Evolutionary conservation across 1,140 invertebrate species (phyloP), one percentile per base, ranked within the genome.

Genomic region (Whitmania pigra): DNA sequence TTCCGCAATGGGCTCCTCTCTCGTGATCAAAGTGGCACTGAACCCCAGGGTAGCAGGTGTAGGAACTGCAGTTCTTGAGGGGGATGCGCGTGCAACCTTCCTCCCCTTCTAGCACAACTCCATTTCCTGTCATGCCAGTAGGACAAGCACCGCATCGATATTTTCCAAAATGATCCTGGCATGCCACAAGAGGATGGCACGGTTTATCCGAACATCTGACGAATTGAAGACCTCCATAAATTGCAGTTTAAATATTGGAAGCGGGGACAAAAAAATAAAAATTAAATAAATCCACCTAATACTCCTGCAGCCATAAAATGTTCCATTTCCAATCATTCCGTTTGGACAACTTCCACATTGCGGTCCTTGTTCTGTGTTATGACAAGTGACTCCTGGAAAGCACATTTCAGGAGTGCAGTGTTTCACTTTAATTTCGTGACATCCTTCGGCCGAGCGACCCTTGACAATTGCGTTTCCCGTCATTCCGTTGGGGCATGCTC

Each of bases 251-350:
- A 86, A 85, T 55, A 17, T 4, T 17, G 43, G 13, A 49, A 5
- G 15, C 13, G 13, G 43, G 13, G 43, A 13, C 15, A 49, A 49
- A 7, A 4, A 13, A 15, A 15, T n/a, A n/a, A n/a, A n/a, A n/a
- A n/a, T n/a, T n/a, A 11, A 7, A 63, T 63, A 36, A 43, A n/a
- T 18, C 43, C 63, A 73, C n/a, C 43, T 53, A 29, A 73, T 31
- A 40, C 11, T 53, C 6, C 36, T 85, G 79, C 92, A 94, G 3
- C 74, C 72, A 7, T 86, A 82, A 55, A 86, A 85, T 53, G 83
- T 78, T 0, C 93, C 94, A 79, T 96, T 88, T 27, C 93, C 93
- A 17, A 86, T 84, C 79, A 88, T 90, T 17, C 92, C 92, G 11
- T 80, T 69, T 2, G 93, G 93, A 84, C 93, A 96, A 0, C 87